These are phyloP conservation scores for Atherix ibis DNA, from an alignment of 2,888 invertebrate species.

Conservation along the genomic window DNA sequence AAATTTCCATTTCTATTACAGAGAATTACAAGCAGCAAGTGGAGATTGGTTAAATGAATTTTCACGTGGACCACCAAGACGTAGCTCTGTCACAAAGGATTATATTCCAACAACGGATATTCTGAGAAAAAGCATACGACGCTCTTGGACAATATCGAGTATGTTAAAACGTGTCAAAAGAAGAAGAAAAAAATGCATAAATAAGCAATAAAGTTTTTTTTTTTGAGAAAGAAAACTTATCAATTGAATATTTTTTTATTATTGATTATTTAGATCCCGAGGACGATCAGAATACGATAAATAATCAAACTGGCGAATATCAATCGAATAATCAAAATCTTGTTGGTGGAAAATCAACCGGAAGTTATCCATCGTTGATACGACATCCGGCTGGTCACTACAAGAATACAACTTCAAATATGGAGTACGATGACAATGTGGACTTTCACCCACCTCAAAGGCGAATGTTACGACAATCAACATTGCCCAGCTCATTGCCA, in stretches of 20 bases:
- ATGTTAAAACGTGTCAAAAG: too few relatives aligned
- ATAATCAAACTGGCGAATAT: constrained; percentile 28
- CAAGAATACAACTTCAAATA: constrained; percentile 9
- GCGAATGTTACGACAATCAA: constrained; percentile 29
- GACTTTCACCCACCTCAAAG: constrained; percentile 23
- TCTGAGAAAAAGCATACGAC: constrained; percentile 46
- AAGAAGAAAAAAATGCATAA: neutral
- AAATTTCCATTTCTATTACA: constrained; percentile 36
- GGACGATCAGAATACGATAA: constrained; percentile 19
- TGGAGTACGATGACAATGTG: constrained; percentile 17
- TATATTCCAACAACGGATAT: constrained; percentile 43
- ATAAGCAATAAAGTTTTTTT: neutral
- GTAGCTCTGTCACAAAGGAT: constrained; percentile 26
- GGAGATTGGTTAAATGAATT: constrained; percentile 55
- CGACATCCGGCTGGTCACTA: constrained; percentile 24
- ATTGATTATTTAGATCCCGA: constrained; percentile 22
- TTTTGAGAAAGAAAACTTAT: too few relatives aligned
- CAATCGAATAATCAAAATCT: constrained; percentile 39
- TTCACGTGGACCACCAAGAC: constrained; percentile 36
- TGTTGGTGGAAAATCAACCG: constrained; percentile 35
- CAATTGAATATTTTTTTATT: neutral
- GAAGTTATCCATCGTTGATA: constrained; percentile 22
- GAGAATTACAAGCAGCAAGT: constrained; percentile 51
- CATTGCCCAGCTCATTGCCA: constrained; percentile 25
- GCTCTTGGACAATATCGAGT: constrained; percentile 62